Evolutionary conservation across 2,113 vertebrate species (phyloP).

Genomic region (Ranitomeya variabilis): DNA sequence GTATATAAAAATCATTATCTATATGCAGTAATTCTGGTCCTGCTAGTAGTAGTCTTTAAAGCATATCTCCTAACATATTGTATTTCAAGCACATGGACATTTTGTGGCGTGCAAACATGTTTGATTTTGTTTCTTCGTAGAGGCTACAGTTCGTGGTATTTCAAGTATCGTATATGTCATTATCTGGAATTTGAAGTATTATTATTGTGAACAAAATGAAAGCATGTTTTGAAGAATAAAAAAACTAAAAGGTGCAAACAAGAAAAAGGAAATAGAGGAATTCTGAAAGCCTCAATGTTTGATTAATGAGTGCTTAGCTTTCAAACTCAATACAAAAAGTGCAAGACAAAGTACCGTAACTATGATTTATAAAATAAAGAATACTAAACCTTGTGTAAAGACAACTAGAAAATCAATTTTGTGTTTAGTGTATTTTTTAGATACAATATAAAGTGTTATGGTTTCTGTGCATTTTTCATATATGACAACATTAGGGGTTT

Average conservation of each 20-base stretch:
- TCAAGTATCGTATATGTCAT: conserved; percentile 17
- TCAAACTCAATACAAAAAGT: neutral
- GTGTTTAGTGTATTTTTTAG: too few species aligned
- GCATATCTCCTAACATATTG: neutral
- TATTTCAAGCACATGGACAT: neutral
- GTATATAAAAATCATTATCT: neutral
- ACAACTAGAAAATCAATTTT: neutral
- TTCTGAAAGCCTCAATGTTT: neutral
- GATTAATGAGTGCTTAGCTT: neutral
- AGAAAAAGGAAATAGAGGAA: neutral
- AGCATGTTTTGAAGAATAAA: neutral
- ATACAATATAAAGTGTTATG: too few species aligned
- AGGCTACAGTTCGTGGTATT: conserved; percentile 5
- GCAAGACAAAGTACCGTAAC: neutral
- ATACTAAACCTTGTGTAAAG: neutral
- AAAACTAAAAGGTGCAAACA: neutral
- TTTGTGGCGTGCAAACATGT: neutral
- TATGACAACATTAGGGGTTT: too few species aligned
- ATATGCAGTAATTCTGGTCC: neutral
- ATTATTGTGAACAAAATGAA: conserved; percentile 22
- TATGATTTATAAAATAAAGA: neutral
- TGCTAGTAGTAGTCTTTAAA: neutral
- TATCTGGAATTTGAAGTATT: conserved; percentile 26
- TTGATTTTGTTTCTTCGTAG: neutral
- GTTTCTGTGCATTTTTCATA: too few species aligned